phyloP scores from a whole-genome alignment of 1,140 invertebrate species.

The Copidosoma floridanum region DNA sequence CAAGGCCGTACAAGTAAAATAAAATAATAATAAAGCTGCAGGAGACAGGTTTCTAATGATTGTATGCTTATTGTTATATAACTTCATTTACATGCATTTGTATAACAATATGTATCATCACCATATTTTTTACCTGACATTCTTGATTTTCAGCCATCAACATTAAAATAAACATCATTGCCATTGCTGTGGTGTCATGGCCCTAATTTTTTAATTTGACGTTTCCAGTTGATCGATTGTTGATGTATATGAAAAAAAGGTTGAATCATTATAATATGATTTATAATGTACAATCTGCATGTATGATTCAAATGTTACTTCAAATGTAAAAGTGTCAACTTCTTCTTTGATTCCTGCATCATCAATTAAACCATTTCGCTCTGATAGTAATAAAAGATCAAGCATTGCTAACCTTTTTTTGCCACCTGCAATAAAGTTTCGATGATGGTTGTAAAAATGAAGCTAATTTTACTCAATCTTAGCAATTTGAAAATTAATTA shows the following conservation, averaged over 20 bases:
- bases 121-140: conserved; percentile 67
- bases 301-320: no score
- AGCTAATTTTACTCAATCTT: no score
- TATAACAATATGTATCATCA: conserved; percentile 36
- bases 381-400: conserved; percentile 72
- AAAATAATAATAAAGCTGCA: no score
- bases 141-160: conserved; percentile 63
- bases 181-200: conserved; percentile 55
- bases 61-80: no score
- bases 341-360: conserved; percentile 74
- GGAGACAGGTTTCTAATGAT: no score
- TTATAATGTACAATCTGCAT: no score
- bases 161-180: conserved; percentile 61
- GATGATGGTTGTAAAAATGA: not conserved
- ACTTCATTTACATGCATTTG: not conserved
- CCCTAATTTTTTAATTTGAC: no score
- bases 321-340: conserved; percentile 82
- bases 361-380: conserved; percentile 55
- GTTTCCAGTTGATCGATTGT: no score
- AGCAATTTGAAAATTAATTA: no score
- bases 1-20: no score
- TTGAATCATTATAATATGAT: no score
- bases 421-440: conserved; percentile 29
- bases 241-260: no score
- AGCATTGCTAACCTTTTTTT: conserved; percentile 73